phyloP scores from a whole-genome alignment of 2,113 vertebrate genomes.

The Penelope pileata region DNA sequence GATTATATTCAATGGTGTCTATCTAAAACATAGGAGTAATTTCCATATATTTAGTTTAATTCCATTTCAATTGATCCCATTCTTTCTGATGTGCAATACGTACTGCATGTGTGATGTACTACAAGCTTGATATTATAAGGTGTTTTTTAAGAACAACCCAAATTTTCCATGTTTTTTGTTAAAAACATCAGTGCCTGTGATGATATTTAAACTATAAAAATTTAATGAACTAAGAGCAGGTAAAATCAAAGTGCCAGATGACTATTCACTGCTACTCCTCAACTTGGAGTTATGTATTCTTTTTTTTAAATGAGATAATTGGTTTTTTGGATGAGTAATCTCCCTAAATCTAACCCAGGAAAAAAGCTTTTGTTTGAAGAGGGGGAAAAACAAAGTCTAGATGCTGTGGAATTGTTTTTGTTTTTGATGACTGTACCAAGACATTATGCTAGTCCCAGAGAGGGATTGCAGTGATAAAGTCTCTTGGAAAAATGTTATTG shows the following conservation, averaged over 20 bases:
- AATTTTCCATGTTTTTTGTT: neutral
- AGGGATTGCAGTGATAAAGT: neutral
- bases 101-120: neutral
- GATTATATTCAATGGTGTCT: neutral
- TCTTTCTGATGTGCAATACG: neutral
- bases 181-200: neutral
- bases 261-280: neutral
- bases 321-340: neutral
- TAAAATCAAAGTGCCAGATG: neutral
- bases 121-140: neutral
- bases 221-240: neutral
- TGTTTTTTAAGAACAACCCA: neutral
- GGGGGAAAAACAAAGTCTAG: neutral
- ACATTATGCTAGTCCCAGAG: neutral
- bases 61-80: neutral
- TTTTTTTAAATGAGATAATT: neutral
- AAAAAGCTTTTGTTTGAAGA: neutral
- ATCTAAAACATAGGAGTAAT: neutral
- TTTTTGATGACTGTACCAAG: neutral
- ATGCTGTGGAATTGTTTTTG: neutral
- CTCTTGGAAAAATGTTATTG: neutral
- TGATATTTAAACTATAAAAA: neutral
- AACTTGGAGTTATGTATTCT: neutral
- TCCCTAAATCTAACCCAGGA: neutral
- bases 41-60: neutral